A percentile compares a stretch with the other conserved stretches of the same genome.
Conservation (phyloP, 2,888 invertebrate genomes). For the Terebella lapidaria region DNA sequence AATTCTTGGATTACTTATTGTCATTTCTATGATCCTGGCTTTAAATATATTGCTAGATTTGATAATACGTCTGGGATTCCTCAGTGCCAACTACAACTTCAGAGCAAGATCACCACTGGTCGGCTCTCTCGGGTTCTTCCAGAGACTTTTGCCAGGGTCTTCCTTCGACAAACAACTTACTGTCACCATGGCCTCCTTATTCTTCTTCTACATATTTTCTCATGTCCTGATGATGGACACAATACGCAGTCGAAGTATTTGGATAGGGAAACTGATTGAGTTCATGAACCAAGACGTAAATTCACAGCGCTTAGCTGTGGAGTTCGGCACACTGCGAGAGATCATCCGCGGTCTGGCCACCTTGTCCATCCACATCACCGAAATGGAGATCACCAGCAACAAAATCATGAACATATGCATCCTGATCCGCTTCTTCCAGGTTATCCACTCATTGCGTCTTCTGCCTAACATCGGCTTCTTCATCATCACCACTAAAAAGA, state of each 20-base stretch:
- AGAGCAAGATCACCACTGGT: neutral
- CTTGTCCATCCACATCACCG: neutral
- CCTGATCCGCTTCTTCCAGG: conserved; percentile 1
- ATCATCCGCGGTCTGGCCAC: neutral
- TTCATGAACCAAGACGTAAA: neutral
- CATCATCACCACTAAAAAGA: conserved; percentile 5
- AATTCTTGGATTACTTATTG: neutral
- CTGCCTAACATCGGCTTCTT: conserved; percentile 6
- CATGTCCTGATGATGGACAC: neutral
- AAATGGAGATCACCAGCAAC: neutral
- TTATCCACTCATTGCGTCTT: conserved; percentile 3
- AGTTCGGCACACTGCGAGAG: neutral
- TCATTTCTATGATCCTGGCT: neutral
- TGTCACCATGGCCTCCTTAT: neutral
- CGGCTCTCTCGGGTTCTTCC: neutral
- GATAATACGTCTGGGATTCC: neutral
- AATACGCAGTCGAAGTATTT: neutral
- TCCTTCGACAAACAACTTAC: neutral
- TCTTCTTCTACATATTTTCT: neutral
- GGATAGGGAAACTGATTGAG: neutral
- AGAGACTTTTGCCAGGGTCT: neutral
- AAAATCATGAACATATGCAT: neutral
- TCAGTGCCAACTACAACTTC: neutral
- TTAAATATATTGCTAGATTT: neutral
- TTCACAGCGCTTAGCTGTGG: neutral